phyloP scores from a whole-genome alignment of 2,888 invertebrate species.

The Leptopilina syphax region DNA sequence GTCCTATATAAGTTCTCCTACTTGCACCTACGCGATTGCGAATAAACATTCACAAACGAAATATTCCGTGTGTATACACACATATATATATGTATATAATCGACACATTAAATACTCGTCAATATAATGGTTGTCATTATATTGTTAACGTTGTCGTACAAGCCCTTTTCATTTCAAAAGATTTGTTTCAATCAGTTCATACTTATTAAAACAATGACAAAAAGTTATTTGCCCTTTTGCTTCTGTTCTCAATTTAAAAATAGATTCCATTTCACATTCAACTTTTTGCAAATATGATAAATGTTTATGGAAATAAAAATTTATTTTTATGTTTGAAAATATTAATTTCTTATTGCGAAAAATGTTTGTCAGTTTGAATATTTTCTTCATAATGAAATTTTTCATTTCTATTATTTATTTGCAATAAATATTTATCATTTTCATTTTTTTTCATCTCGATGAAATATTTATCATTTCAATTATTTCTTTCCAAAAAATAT shows the following conservation, averaged over 20 bases:
- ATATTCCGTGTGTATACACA: not conserved
- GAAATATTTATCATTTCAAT: no score
- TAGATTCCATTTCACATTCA: not conserved
- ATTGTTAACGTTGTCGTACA: conserved; percentile 17
- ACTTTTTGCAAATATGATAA: not conserved
- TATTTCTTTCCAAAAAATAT: no score
- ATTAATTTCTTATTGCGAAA: no score
- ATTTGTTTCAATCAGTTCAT: conserved; percentile 12
- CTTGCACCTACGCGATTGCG: conserved; percentile 26
- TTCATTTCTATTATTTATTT: no score
- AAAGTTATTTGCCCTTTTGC: not conserved
- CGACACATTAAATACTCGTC: not conserved
- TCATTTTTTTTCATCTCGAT: no score
- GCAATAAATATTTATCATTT: no score
- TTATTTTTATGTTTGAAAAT: no score
- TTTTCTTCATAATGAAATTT: no score
- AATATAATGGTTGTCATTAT: conserved; percentile 4
- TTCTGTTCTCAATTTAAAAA: not conserved
- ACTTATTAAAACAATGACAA: not conserved
- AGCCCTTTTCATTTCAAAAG: conserved; percentile 11
- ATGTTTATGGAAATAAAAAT: no score
- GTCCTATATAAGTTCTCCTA: conserved; percentile 33
- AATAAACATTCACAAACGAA: conserved; percentile 24
- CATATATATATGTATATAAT: not conserved
- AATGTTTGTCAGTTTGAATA: no score